Conservation (phyloP, 2,113 vertebrate genomes). For the Marmota flaviventris region DNA sequence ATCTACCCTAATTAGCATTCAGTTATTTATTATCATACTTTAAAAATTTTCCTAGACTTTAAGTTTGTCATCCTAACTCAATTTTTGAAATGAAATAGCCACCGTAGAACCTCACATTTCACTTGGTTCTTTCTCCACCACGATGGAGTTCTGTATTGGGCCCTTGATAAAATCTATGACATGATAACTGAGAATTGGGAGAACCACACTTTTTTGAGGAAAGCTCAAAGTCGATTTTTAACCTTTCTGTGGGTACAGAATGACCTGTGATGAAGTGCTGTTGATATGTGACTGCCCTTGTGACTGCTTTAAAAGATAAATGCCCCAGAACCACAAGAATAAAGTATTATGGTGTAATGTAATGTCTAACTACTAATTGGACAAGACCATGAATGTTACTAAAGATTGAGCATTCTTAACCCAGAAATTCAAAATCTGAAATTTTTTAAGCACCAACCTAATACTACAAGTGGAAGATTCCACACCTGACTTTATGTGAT, state of each 20-base stretch:
- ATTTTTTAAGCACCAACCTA: not conserved
- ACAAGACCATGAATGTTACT: not conserved
- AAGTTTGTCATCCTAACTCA: not conserved
- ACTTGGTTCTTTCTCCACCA: not conserved
- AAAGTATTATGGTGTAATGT: not conserved
- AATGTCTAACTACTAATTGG: not conserved
- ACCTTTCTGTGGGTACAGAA: not conserved
- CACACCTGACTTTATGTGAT: not conserved
- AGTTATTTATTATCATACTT: not conserved
- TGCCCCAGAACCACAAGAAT: not conserved
- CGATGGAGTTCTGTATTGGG: not conserved
- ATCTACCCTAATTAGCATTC: not conserved
- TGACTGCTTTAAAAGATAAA: not conserved
- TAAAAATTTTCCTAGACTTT: not conserved
- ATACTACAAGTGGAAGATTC: not conserved
- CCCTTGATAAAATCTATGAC: not conserved
- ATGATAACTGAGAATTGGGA: not conserved
- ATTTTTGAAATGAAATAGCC: not conserved
- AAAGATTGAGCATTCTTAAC: not conserved
- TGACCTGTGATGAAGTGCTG: not conserved
- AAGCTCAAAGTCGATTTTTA: slow-evolving; percentile 11
- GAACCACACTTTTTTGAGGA: not conserved
- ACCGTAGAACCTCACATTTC: not conserved
- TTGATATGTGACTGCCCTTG: not conserved
- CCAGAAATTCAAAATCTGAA: not conserved